These are phyloP conservation scores for Tenthredo mesomela DNA, from an alignment of 2,888 invertebrate genomes.

Conservation along the genomic window DNA sequence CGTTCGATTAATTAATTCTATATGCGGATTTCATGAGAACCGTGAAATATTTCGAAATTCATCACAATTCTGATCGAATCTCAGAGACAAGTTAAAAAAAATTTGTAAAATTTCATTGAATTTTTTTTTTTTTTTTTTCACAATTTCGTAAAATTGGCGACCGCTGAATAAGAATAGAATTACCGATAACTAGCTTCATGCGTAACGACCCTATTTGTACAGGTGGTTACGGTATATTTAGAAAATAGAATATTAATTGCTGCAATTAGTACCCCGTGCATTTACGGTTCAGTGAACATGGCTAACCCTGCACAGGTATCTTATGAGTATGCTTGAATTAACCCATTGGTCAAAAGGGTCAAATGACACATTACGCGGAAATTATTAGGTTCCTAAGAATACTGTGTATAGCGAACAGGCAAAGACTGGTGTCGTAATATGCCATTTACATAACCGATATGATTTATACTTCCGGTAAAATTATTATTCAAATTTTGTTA, in stretches of 20 bases:
- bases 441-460: background rate
- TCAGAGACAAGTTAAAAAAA: too few species aligned
- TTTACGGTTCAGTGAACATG: background rate
- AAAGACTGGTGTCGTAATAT: background rate
- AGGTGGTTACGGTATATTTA: constrained; percentile 25
- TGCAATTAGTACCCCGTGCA: constrained; percentile 15
- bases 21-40: background rate
- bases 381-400: background rate
- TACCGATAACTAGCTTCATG: background rate
- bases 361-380: background rate
- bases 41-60: background rate
- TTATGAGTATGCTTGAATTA: background rate
- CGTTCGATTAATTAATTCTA: background rate
- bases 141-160: background rate
- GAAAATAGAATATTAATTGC: constrained; percentile 14
- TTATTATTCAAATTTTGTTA: too few species aligned
- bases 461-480: background rate
- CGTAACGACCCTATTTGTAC: background rate
- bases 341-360: constrained; percentile 19
- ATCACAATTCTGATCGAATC: background rate
- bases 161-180: background rate
- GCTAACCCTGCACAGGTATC: constrained; percentile 23
- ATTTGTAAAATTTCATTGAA: background rate
- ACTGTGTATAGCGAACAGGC: background rate
- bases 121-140: background rate